A percentile compares a stretch with the other conserved stretches of the same genome.
Conservation (phyloP, 2,888 invertebrate species). For the Phymatocera aterrima region DNA sequence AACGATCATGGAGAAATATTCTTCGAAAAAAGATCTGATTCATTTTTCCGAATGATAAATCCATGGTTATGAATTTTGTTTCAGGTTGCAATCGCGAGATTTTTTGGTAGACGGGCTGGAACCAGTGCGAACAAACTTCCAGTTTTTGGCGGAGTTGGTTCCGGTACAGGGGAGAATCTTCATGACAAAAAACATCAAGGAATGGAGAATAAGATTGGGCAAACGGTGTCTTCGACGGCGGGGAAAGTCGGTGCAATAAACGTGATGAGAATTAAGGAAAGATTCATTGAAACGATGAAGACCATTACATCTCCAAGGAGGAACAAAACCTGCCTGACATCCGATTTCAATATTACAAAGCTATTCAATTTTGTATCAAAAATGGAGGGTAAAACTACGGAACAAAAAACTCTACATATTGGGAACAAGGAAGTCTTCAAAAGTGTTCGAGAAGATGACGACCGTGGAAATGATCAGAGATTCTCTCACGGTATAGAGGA, state of each 20-base stretch:
- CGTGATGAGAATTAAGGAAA: constrained; percentile 57
- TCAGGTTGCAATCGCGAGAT: constrained; percentile 71
- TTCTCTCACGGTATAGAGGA: background rate
- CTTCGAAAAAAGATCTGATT: no score
- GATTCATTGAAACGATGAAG: constrained; percentile 62
- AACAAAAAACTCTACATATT: background rate
- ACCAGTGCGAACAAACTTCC: constrained; percentile 72
- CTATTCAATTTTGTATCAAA: constrained; percentile 16
- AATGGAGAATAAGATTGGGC: no score
- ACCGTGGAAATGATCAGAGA: constrained; percentile 14
- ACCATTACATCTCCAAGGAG: constrained; percentile 63
- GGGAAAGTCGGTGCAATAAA: constrained; percentile 46
- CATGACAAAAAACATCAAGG: constrained; percentile 54
- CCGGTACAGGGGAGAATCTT: constrained; percentile 45
- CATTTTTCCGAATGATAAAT: background rate
- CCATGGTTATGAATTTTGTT: constrained; percentile 43
- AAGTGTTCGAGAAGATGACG: no score
- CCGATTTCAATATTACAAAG: constrained; percentile 38
- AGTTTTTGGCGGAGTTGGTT: constrained; percentile 63
- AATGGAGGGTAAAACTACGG: constrained; percentile 1
- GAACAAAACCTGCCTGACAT: constrained; percentile 52
- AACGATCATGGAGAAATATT: no score
- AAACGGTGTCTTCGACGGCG: constrained; percentile 1
- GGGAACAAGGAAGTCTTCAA: no score
- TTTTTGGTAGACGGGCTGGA: constrained; percentile 72